Evolutionary conservation across 92 coral and sea anemone genomes (phyloP).

Genomic region (Bergia puertoricense): DNA sequence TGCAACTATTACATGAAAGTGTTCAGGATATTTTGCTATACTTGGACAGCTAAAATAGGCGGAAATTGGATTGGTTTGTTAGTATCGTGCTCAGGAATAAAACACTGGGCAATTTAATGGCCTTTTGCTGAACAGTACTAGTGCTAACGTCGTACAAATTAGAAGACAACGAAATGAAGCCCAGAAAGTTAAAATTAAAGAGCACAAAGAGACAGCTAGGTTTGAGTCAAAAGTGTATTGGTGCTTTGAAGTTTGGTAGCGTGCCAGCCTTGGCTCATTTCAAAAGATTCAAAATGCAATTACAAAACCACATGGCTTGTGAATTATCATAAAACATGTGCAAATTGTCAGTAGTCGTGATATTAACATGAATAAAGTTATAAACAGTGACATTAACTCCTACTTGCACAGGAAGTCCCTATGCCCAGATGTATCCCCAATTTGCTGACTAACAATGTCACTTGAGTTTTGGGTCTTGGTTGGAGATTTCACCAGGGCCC

Average conservation of each 20-base stretch:
- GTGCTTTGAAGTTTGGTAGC: constrained; percentile 5
- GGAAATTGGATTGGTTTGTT: constrained; percentile 19
- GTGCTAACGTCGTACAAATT: neutral
- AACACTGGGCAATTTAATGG: constrained; percentile 9
- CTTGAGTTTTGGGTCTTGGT: neutral
- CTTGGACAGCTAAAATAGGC: neutral
- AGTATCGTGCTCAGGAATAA: constrained; percentile 15
- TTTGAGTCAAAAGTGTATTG: neutral
- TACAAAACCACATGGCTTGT: constrained; percentile 36
- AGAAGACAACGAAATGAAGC: neutral
- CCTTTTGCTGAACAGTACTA: constrained; percentile 1
- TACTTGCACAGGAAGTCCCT: neutral
- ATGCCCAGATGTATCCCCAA: neutral
- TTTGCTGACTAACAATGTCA: constrained; percentile 4
- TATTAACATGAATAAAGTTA: constrained; percentile 3
- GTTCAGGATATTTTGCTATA: neutral
- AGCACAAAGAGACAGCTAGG: neutral
- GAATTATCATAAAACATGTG: constrained; percentile 44
- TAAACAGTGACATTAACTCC: neutral
- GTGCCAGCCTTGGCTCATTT: constrained; percentile 21
- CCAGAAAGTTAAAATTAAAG: neutral
- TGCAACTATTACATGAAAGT: neutral
- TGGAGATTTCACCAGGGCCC: neutral
- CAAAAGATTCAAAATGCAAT: constrained; percentile 39
- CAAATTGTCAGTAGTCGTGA: constrained; percentile 19